Evolutionary conservation across 2,113 vertebrate genomes (phyloP), one percentile per base, ranked within the genome.

Genomic region (Odontesthes bonariensis): DNA sequence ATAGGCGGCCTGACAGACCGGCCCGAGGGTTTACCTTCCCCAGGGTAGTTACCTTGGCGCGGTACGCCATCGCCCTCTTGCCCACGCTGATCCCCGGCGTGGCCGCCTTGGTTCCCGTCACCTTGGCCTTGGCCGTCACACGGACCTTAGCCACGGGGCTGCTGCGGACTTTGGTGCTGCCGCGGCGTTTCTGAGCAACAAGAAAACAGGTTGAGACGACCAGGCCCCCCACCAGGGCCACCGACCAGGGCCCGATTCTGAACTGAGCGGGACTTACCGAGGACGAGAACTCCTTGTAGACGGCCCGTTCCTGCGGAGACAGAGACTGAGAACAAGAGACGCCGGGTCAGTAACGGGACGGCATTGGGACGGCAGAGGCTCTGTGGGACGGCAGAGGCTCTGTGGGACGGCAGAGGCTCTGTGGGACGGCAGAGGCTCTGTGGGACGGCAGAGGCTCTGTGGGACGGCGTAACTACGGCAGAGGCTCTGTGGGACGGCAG

Each of bases 31-130:
- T 47, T 1, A 14, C 54, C 19, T 20, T 12, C 5, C 9, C 23
- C 1, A 11, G n/a, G n/a, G n/a, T 3, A 3, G 77, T 81, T 92
- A 94, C 93, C 92, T 94, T 95, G 62, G 91, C 94, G 11, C 94
- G 81, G 86, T 95, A 95, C 4, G 94, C 94, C 94, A 95, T 94
- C 47, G 93, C 86, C 77, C 92, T 86, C 82, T 93, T 95, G 73
- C 91, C 82, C 68, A 90, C 93, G 1, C 81, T 75, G 16, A 91
- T 89, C 8, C 87, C 87, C 10, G 89, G 87, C 2, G 87, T 55
- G 0, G 84, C 14, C 2, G 86, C 69, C 83, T 89, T 90, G 3
- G 92, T 82, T 60, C 88, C 71, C 19, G 86, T 85, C 1, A 89
- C 91, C 85, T 94, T 95, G 52, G 67, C 90, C 86, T 93, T 93